Evolutionary conservation across 2,797 vertebrate genomes (phyloP).

Genomic region (Lophotriccus pileatus): DNA sequence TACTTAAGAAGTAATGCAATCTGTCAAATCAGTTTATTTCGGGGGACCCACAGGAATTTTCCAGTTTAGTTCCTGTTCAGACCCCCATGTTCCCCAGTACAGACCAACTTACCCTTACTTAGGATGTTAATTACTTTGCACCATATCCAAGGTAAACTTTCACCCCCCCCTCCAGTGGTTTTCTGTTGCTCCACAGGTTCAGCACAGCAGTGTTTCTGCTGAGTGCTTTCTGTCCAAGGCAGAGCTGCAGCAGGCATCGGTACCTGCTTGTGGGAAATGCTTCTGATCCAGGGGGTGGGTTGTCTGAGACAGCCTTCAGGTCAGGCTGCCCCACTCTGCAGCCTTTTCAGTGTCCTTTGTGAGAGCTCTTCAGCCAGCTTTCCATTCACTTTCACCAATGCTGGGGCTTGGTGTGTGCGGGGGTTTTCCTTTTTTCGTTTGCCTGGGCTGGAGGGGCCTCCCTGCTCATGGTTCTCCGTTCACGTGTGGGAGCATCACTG

Average conservation of each 20-base stretch:
- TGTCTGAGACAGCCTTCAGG: neutral
- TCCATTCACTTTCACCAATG: neutral
- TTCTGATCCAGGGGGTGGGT: neutral
- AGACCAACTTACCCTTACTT: neutral
- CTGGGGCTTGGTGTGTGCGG: neutral
- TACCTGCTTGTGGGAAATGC: neutral
- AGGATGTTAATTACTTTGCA: neutral
- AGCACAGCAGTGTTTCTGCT: accelerated
- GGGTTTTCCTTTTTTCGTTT: neutral
- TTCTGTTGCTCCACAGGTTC: neutral
- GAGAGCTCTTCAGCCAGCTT: slow-evolving; percentile 13
- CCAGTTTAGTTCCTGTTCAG: neutral
- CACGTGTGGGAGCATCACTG: neutral
- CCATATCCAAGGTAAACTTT: neutral
- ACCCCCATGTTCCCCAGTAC: neutral
- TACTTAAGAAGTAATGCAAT: neutral
- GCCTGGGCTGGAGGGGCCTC: neutral
- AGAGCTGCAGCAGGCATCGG: neutral
- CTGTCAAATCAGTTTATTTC: neutral
- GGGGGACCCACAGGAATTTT: neutral
- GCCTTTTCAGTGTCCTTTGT: slow-evolving; percentile 13
- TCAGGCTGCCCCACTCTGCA: neutral
- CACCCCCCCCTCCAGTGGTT: neutral
- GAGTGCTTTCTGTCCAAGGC: neutral
- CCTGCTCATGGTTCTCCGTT: neutral